Evolutionary conservation across 2,113 vertebrate species (phyloP), one percentile per base, ranked within the genome.

Genomic region (Globicephala melas): DNA sequence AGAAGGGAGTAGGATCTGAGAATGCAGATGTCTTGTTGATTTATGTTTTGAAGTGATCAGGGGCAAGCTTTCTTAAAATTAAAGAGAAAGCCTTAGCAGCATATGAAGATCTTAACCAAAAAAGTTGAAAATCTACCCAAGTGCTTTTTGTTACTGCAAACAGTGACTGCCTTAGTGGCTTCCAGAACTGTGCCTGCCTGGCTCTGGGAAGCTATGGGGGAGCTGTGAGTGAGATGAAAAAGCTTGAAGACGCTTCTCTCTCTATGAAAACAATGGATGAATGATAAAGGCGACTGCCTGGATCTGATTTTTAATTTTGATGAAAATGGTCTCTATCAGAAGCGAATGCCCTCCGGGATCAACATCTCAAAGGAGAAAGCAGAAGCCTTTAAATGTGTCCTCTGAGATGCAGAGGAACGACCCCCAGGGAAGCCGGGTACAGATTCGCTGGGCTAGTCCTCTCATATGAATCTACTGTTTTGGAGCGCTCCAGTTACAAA

Each of bases 391-490:
- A 20, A 11, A 15, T 0, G 53, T 13, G 33, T 80, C 71, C 47
- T 83, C 62, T 53, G n/a, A 1, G 60, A 3, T 10, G n/a, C 11
- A 23, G 0, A 31, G 44, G 63, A 25, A 4, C 4, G n/a, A 33
- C 33, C 2, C 25, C 18, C 13, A 1, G 60, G 55, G 76, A 31
- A 50, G 5, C 20, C 5, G 53, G 50, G 26, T 6, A 25, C 31
- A n/a, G 26, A 25, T 12, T 6, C 83, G 3, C 65, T 5, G 33
- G 0, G 5, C n/a, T 20, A 0, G 36, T 28, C 14, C 38, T 12
- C 68, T 58, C 4, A 1, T 1, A 12, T 0, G 36, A 36, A 12
- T 1, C 38, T 1, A 25, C 6, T 0, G 1, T 23, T 62, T 23
- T 8, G 31, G 41, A 6, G 71, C 6, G 55, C 31, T 17, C 17